Evolutionary conservation across 1,140 invertebrate genomes (phyloP).

Genomic region (Mya arenaria): DNA sequence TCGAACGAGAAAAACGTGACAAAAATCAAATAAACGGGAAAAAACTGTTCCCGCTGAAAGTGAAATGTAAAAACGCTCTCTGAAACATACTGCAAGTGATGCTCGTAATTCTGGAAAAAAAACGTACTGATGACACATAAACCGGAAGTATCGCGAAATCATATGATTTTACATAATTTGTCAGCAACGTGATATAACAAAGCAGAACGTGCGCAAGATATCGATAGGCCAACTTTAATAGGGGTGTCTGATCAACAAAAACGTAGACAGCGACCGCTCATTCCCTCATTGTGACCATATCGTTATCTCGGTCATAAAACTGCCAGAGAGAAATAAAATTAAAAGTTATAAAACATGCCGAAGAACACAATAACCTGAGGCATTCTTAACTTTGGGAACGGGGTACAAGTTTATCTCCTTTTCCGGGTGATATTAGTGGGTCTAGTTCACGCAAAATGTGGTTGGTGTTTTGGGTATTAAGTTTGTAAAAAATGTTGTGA

Average conservation of each 20-base stretch:
- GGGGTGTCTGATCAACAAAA: background rate
- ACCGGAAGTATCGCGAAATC: background rate
- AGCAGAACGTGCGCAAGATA: background rate
- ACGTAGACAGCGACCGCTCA: background rate
- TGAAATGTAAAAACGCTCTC: too few relatives aligned
- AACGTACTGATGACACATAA: too few relatives aligned
- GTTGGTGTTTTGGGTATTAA: too few relatives aligned
- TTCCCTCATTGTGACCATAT: conserved; percentile 35
- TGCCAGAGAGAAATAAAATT: conserved; percentile 58
- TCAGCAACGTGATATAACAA: too few relatives aligned
- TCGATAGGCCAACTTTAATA: background rate
- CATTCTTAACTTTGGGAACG: background rate
- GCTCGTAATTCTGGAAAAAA: too few relatives aligned
- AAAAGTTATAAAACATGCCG: conserved; percentile 55
- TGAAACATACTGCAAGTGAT: too few relatives aligned
- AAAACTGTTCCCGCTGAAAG: too few relatives aligned
- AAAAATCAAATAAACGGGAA: too few relatives aligned
- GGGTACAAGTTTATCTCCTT: conserved; percentile 4
- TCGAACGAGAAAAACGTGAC: too few relatives aligned
- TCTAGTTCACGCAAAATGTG: background rate
- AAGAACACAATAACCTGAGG: conserved; percentile 37
- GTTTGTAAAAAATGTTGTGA: too few relatives aligned
- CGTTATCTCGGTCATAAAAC: conserved; percentile 56
- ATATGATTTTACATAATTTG: background rate
- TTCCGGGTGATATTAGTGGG: conserved; percentile 18